These are phyloP conservation scores for Lichenostomus cassidix DNA, from an alignment of 2,113 vertebrate genomes.

Conservation along the genomic window DNA sequence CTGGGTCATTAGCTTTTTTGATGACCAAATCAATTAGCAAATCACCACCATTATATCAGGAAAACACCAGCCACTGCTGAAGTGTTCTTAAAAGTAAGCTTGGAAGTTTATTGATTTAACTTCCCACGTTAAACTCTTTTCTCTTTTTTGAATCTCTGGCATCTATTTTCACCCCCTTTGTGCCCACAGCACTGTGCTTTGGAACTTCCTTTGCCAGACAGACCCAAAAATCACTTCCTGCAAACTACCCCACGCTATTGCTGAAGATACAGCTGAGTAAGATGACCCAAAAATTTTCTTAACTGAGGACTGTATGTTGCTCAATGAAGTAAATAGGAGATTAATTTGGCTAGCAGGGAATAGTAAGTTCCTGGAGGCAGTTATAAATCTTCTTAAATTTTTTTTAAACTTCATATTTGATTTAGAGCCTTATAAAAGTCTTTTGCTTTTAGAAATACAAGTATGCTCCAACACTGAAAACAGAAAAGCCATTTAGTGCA, in stretches of 20 bases:
- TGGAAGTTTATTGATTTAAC: not conserved
- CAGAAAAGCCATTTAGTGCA: constrained; percentile 23
- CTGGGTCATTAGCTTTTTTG: not conserved
- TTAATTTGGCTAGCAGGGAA: constrained; percentile 29
- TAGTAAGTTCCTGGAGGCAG: constrained; percentile 43
- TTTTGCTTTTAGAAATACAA: constrained; percentile 41
- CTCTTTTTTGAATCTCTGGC: not conserved
- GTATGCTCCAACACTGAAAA: not conserved
- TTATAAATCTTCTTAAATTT: constrained; percentile 5
- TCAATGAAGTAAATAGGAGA: constrained; percentile 50
- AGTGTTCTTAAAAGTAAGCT: not conserved
- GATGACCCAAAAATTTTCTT: constrained; percentile 2
- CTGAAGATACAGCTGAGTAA: constrained; percentile 16
- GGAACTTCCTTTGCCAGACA: not conserved
- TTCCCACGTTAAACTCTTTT: not conserved
- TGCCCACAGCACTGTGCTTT: not conserved
- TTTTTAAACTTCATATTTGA: constrained; percentile 38
- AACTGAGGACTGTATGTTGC: not conserved
- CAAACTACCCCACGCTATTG: not conserved
- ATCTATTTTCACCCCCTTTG: not conserved
- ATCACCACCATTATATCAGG: not conserved
- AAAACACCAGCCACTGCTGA: not conserved
- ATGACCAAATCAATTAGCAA: not conserved
- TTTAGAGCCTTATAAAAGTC: constrained; percentile 37
- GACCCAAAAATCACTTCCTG: not conserved